These are phyloP conservation scores for Isichthys henryi DNA, from an alignment of 2,113 vertebrate genomes.

Conservation along the genomic window DNA sequence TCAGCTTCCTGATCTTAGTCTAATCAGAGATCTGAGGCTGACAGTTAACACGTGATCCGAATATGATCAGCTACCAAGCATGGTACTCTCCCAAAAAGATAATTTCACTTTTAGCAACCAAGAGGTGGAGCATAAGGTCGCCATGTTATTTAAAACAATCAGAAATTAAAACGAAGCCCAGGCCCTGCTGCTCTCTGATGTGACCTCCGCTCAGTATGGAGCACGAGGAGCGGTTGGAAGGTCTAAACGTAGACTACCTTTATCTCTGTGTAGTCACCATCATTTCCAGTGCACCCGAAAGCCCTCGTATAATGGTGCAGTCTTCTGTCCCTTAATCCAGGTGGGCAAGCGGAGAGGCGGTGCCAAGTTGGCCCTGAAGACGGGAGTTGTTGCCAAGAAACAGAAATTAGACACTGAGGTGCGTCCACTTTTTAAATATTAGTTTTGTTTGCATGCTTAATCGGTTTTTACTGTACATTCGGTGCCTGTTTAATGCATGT, in stretches of 20 bases:
- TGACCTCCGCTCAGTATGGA: neutral
- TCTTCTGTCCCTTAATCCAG: constrained; percentile 72
- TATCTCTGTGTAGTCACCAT: constrained; percentile 43
- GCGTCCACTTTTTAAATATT: neutral
- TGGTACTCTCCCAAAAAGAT: neutral
- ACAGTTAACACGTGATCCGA: neutral
- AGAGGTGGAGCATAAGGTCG: neutral
- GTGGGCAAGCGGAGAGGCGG: constrained; percentile 71
- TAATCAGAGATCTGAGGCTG: neutral
- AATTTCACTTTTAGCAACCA: neutral
- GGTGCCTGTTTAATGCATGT: neutral
- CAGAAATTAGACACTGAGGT: constrained; percentile 68
- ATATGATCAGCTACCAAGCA: neutral
- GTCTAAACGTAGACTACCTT: constrained; percentile 5
- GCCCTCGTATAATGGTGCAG: constrained; percentile 66
- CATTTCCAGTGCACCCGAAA: constrained; percentile 48
- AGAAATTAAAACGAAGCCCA: neutral
- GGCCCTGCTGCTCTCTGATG: neutral
- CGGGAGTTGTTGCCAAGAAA: constrained; percentile 72
- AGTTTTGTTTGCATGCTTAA: neutral
- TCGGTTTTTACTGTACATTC: neutral
- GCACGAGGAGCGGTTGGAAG: neutral
- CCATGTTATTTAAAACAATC: neutral
- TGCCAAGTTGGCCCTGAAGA: constrained; percentile 71
- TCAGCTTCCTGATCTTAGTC: neutral